Base-by-base conservation (phyloP, 2,797 vertebrate genomes). In the Myotis planiceps region DNA sequence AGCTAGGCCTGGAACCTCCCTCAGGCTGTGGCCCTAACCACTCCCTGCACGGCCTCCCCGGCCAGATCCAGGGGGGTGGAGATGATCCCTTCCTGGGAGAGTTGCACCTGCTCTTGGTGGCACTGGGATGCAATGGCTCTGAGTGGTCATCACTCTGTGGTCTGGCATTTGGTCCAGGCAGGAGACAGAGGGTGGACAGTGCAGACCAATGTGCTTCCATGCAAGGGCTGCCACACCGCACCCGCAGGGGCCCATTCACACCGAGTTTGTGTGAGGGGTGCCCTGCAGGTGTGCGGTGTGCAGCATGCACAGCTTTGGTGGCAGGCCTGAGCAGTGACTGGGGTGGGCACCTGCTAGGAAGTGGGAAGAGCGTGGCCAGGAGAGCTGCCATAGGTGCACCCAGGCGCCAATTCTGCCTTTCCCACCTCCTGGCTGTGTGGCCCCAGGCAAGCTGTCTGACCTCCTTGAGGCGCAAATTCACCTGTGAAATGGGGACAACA, bases 21-120 rank as follows among this genome's bases (percentile, higher is more conserved):
- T 0, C 9, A 76, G 72, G 19, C 10, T 0, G 2, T 27, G 21
- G 45, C 3, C 79, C 66, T 74, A 34, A 29, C 45, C 0, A 0
- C 34, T 23, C 14, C 82, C 60, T 49, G 12, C 32, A 9, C 9
- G 18, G 63, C 42, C 32, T 71, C 34, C 32, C 5, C 9, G 39
- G 42, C 81, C 23, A 42, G 69, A 39, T 18, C 37, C 34, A 23
- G 37, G 21, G 66, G 49, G 82, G 29, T 68, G 45, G 55, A 47
- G 58, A 53, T 0, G 1, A 55, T 58, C 37, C 47, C 58, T 71
- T 63, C 37, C 14, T 4, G 39, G 10, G 69, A 94, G 58, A 66
- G 39, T 9, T 37, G 25, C 3, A 29, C 9, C 19, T 45, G 34
- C 69, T 65, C 76, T 63, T 75, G 84, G 83, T 76, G 75, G 88